Conservation (phyloP, 2,888 invertebrate genomes). For the Ophraella communa region DNA sequence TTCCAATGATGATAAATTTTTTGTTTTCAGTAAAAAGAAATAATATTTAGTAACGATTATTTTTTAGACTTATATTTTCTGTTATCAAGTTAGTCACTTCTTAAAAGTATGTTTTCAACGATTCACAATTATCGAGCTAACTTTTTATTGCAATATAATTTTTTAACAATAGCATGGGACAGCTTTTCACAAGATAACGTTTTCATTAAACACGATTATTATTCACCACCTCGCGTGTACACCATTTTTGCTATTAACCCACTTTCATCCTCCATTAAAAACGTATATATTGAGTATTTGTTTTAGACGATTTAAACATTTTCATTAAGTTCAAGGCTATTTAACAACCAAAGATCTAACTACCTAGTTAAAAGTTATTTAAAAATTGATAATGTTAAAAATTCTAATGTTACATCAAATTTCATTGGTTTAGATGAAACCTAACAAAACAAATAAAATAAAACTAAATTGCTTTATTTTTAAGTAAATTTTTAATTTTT, state of each 20-base stretch:
- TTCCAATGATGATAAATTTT: too few relatives aligned
- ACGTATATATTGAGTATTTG: neutral
- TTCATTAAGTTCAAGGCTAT: constrained; percentile 2
- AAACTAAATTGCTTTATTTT: too few relatives aligned
- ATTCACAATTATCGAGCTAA: too few relatives aligned
- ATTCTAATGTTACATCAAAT: neutral
- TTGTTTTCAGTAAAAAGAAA: too few relatives aligned
- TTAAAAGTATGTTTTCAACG: too few relatives aligned
- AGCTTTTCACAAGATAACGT: neutral
- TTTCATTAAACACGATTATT: neutral
- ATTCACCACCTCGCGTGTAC: constrained; percentile 4
- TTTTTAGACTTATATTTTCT: too few relatives aligned
- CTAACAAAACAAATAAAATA: too few relatives aligned
- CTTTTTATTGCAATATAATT: neutral
- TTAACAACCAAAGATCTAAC: neutral
- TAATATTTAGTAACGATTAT: too few relatives aligned
- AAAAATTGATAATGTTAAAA: neutral
- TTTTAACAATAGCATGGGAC: neutral
- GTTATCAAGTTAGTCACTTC: too few relatives aligned
- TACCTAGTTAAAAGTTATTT: neutral
- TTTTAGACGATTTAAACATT: neutral
- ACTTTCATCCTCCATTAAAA: neutral
- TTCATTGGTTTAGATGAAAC: too few relatives aligned
- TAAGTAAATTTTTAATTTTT: neutral
- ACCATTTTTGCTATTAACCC: neutral